phyloP scores from a whole-genome alignment of 2,113 vertebrate species.

The Pituophis catenifer region DNA sequence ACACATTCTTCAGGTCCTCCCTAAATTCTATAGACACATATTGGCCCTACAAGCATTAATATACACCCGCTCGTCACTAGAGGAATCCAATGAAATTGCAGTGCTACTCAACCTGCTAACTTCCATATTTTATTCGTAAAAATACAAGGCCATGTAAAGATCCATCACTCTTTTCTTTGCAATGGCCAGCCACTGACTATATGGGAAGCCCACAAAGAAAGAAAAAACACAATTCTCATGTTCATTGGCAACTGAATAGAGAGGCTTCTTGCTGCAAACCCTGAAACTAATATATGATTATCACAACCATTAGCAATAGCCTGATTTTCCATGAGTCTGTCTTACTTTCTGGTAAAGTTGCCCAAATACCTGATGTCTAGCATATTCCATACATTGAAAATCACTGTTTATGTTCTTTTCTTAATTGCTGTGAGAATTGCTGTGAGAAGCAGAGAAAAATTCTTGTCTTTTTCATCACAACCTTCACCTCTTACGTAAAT shows the following conservation, averaged over 20 bases:
- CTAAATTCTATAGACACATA: background rate
- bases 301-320: background rate
- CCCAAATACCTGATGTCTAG: background rate
- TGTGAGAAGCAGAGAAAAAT: background rate
- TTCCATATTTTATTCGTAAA: background rate
- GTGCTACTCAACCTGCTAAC: background rate
- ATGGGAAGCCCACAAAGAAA: background rate
- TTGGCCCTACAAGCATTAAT: background rate
- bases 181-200: background rate
- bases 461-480: background rate
- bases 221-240: background rate
- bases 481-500: background rate
- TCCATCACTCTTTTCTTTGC: background rate
- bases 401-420: background rate
- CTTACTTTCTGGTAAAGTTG: background rate
- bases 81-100: background rate
- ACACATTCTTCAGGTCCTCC: background rate
- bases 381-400: background rate
- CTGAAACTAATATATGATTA: background rate
- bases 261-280: background rate
- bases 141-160: background rate
- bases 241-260: background rate
- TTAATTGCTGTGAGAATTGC: background rate
- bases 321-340: background rate
- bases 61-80: background rate